Evolutionary conservation across 1,140 invertebrate genomes (phyloP).

Genomic region (Brachystomella parvula): DNA sequence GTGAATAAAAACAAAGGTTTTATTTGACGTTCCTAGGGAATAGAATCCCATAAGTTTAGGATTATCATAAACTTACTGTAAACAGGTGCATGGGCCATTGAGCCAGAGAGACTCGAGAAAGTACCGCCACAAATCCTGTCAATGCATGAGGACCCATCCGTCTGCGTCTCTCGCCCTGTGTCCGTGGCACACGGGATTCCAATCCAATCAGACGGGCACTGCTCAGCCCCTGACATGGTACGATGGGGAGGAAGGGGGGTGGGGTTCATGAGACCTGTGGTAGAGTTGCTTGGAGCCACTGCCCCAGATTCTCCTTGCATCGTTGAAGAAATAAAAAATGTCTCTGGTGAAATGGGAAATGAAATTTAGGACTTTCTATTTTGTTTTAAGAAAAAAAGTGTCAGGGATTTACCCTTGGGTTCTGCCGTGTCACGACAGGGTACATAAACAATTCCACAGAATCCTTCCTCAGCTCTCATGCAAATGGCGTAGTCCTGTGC

Average conservation of each 20-base stretch:
- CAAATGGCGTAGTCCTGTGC: constrained; percentile 39
- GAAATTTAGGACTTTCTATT: too few species aligned
- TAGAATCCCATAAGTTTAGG: background rate
- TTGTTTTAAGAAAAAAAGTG: too few species aligned
- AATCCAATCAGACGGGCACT: constrained; percentile 63
- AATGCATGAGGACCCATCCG: constrained; percentile 49
- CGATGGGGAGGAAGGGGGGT: constrained; percentile 13
- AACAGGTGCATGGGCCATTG: constrained; percentile 51
- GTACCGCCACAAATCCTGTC: constrained; percentile 67
- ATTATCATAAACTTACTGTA: constrained; percentile 51
- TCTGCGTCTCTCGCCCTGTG: constrained; percentile 47
- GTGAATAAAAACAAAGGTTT: constrained; percentile 38
- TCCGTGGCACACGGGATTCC: constrained; percentile 64
- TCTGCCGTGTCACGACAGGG: constrained; percentile 34
- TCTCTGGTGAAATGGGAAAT: constrained; percentile 19
- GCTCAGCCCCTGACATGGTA: constrained; percentile 34
- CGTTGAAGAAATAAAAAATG: constrained; percentile 27
- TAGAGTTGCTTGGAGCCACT: background rate
- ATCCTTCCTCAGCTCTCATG: constrained; percentile 37
- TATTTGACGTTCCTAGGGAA: background rate
- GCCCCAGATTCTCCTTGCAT: background rate
- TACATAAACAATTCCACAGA: constrained; percentile 38
- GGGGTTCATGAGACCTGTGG: background rate
- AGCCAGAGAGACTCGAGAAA: constrained; percentile 54
- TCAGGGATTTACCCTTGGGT: constrained; percentile 22